Percentiles rank a stretch among this genome's conserved stretches.
phyloP scores from a whole-genome alignment of 1,140 invertebrate genomes.

The Latrodectus geometricus region DNA sequence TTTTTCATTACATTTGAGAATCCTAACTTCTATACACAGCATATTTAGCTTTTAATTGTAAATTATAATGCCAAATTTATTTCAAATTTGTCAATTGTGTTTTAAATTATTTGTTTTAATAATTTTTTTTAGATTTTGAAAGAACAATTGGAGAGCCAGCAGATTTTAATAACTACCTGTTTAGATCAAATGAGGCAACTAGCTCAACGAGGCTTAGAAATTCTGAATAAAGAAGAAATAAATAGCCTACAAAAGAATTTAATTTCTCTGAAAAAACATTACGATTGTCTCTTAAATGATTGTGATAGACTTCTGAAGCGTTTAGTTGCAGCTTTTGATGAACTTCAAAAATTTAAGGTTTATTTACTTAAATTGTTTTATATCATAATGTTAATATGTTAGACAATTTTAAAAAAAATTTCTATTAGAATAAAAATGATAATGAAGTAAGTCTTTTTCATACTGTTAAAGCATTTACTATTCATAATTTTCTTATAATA shows the following conservation, averaged over 20 bases:
- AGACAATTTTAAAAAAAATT: background rate
- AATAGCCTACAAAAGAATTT: conserved; percentile 86
- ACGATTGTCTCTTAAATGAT: conserved; percentile 83
- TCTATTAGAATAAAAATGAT: too few relatives aligned
- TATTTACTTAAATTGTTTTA: background rate
- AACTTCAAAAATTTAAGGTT: conserved; percentile 80
- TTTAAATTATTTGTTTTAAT: too few relatives aligned
- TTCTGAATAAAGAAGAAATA: conserved; percentile 88
- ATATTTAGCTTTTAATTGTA: too few relatives aligned
- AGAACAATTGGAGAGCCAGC: conserved; percentile 89
- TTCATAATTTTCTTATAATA: too few relatives aligned
- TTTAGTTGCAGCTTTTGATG: conserved; percentile 83
- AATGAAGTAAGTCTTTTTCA: too few relatives aligned
- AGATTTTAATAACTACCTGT: conserved; percentile 85
- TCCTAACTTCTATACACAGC: too few relatives aligned
- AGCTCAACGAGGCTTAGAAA: conserved; percentile 87
- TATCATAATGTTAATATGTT: background rate
- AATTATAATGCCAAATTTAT: too few relatives aligned
- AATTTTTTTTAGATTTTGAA: conserved; percentile 79
- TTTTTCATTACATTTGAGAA: too few relatives aligned
- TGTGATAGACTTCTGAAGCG: conserved; percentile 82
- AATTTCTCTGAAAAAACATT: conserved; percentile 83
- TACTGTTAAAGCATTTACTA: too few relatives aligned
- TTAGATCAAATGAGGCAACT: conserved; percentile 92
- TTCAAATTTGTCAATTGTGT: too few relatives aligned